These are phyloP conservation scores for Drosophila asahinai DNA, from an alignment of 1,140 invertebrate genomes.

Conservation along the genomic window DNA sequence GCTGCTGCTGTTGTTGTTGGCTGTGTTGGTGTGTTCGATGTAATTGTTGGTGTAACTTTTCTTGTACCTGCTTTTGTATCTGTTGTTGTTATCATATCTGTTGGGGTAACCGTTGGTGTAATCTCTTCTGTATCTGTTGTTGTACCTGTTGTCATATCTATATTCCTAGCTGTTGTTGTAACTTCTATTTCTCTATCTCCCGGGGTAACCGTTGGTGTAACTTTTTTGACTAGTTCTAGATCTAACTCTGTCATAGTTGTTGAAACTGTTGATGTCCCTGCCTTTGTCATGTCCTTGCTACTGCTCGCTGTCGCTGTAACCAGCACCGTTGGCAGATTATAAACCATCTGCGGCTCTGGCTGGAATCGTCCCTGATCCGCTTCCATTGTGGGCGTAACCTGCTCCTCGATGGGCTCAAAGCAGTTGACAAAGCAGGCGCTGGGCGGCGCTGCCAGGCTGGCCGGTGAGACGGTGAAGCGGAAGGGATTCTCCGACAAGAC, in stretches of 20 bases:
- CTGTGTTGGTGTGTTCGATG: slow-evolving; percentile 1
- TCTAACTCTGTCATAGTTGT: neutral
- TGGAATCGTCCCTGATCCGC: neutral
- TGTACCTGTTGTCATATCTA: slow-evolving; percentile 1
- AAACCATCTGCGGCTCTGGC: slow-evolving; percentile 37
- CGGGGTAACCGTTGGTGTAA: neutral
- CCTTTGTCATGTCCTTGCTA: neutral
- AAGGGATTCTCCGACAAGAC: slow-evolving; percentile 63
- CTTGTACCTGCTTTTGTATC: slow-evolving; percentile 21
- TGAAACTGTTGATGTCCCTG: neutral
- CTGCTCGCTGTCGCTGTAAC: slow-evolving; percentile 43
- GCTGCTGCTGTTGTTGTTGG: slow-evolving; percentile 40
- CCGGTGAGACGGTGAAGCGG: slow-evolving; percentile 47
- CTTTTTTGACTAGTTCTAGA: neutral
- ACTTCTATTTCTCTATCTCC: neutral
- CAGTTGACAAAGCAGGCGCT: slow-evolving; percentile 52
- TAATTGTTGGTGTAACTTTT: neutral
- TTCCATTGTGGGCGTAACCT: slow-evolving; percentile 25
- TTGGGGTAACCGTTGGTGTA: slow-evolving; percentile 10
- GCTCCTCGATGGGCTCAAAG: slow-evolving; percentile 72
- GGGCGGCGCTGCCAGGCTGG: slow-evolving; percentile 5
- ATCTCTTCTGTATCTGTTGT: slow-evolving; percentile 10
- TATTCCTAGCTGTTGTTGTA: slow-evolving; percentile 3
- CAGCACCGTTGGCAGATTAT: slow-evolving; percentile 61
- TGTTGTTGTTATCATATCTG: slow-evolving; percentile 14